Conservation (phyloP, 2,113 vertebrate species). For the Istiophorus platypterus region DNA sequence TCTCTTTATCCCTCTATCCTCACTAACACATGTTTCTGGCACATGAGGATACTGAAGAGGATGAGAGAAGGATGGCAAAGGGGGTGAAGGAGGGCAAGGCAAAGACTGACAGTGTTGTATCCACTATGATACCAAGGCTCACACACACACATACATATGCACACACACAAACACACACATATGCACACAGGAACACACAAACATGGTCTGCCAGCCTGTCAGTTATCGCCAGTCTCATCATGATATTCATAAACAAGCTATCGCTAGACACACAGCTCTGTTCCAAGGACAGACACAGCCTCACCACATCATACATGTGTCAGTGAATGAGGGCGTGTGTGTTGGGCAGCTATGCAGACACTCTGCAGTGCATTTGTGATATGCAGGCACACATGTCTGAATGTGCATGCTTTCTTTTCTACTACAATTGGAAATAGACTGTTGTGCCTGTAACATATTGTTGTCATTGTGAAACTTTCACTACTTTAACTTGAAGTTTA, state of each 20-base stretch:
- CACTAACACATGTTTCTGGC: conserved; percentile 59
- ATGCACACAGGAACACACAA: conserved; percentile 36
- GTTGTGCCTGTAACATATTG: not conserved
- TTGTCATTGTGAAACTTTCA: conserved; percentile 3
- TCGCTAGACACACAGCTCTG: conserved; percentile 53
- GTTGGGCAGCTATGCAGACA: conserved; percentile 13
- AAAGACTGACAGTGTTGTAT: conserved; percentile 36
- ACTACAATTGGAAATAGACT: conserved; percentile 6
- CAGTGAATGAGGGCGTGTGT: conserved; percentile 6
- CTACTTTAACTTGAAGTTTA: not conserved
- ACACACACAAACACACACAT: not conserved
- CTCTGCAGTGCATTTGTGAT: conserved; percentile 28
- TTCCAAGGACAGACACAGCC: conserved; percentile 42
- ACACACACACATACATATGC: not conserved
- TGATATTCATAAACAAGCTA: conserved; percentile 45
- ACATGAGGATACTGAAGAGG: conserved; percentile 44
- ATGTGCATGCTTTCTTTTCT: not conserved
- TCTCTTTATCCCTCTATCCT: conserved; percentile 40
- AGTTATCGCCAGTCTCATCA: conserved; percentile 50
- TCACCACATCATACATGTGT: conserved; percentile 34
- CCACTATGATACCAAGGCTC: conserved; percentile 12
- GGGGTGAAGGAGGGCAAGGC: conserved; percentile 24
- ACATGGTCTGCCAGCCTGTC: conserved; percentile 41
- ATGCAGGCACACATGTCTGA: not conserved
- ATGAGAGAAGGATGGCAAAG: conserved; percentile 22